Evolutionary conservation across 2,888 invertebrate genomes (phyloP).

Genomic region (Chrysolina americana): DNA sequence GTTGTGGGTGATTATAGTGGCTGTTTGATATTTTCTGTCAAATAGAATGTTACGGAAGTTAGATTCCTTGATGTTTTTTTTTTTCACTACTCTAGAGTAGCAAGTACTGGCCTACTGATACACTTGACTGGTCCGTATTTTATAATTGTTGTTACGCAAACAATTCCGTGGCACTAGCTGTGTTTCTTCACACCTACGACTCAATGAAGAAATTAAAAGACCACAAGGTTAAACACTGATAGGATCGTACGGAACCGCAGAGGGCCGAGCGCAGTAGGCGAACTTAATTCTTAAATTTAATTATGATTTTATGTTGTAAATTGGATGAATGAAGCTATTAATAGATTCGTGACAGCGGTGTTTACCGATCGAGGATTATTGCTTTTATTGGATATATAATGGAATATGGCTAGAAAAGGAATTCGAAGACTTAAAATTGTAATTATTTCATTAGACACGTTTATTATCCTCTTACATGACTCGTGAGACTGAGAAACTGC

Average conservation of each 20-base stretch:
- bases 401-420: neutral
- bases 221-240: conserved; percentile 20
- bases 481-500: neutral
- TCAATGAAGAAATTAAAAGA: conserved; percentile 10
- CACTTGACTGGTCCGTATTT: neutral
- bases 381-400: conserved; percentile 10
- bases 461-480: neutral
- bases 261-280: conserved; percentile 18
- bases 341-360: conserved; percentile 24
- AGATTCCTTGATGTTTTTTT: no score
- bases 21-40: neutral
- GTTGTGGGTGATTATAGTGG: no score
- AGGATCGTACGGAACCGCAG: conserved; percentile 12
- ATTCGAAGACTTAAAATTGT: neutral
- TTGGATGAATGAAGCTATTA: conserved; percentile 26
- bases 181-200: conserved; percentile 5
- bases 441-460: neutral
- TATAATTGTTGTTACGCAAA: conserved; percentile 8
- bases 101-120: neutral
- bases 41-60: neutral
- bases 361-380: conserved; percentile 7
- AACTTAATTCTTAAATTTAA: conserved; percentile 24
- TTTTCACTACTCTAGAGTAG: no score
- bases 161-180: neutral
- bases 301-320: conserved; percentile 26